Conservation (phyloP, 2,797 vertebrate species). For the Myiotriccus ornatus region DNA sequence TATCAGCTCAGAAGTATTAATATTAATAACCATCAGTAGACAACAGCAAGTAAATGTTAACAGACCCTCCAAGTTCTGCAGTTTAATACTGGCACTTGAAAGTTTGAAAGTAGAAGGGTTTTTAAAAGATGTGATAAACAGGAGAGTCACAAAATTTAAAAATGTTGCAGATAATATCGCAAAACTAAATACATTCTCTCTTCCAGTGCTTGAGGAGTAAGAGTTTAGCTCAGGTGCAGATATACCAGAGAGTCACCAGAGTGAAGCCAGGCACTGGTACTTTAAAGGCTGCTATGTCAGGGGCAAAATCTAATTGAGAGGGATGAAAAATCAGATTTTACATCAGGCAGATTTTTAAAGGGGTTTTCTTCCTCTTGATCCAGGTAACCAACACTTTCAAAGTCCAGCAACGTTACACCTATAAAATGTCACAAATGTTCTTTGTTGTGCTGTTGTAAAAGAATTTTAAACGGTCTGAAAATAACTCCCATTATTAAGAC, state of each 20-base stretch:
- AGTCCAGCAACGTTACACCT: background rate
- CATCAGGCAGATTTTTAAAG: background rate
- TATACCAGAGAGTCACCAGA: accelerated
- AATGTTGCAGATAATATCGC: background rate
- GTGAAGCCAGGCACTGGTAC: accelerated
- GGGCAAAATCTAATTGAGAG: background rate
- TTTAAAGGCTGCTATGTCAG: accelerated
- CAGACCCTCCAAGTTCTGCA: background rate
- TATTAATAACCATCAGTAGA: background rate
- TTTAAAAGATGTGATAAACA: background rate
- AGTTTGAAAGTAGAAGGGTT: background rate
- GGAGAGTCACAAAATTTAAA: background rate
- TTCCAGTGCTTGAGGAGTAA: background rate
- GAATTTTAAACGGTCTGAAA: background rate
- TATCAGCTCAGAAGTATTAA: background rate
- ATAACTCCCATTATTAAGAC: background rate
- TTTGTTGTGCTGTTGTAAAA: background rate
- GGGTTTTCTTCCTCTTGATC: background rate
- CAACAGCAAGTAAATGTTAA: background rate
- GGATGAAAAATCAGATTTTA: background rate
- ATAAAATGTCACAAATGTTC: background rate
- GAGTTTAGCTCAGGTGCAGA: background rate
- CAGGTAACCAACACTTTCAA: background rate
- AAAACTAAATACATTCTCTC: background rate
- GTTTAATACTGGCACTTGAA: background rate